Base-by-base conservation (phyloP, 1,140 invertebrate genomes). In the Manduca sexta region DNA sequence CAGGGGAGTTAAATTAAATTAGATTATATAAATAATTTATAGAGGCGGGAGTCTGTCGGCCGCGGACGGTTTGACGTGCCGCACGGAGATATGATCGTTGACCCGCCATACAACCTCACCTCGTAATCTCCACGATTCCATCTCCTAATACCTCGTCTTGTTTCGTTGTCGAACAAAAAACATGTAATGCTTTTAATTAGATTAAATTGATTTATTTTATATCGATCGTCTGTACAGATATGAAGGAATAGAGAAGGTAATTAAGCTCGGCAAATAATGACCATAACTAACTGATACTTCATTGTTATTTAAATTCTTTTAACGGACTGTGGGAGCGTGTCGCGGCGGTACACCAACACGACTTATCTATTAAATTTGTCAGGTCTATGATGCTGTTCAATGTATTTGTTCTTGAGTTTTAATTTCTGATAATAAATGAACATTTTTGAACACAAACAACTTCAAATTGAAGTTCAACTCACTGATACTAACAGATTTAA, bases 151-250 rank as follows among this genome's bases (percentile, higher is more conserved):
- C 69, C 69, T 75, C 69, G 61, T 80, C 79, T 83, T 83, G 74
- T 81, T 81, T 78, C 71, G 74, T 70, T 72, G 52, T 59, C 68
- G 68, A 72, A 81, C 74, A 81, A 83, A 84, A 81, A 82, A 83
- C 64, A 74, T 81, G 77, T 82, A 83, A 85, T 75, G 77, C 79
- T 80, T 85, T 85, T 85, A 85, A 85, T 85, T 85, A 85, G 74
- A 83, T 82, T 82, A 80, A 83, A 83, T 83, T 83, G 82, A 83
- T 85, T 83, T 82, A 80, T 80, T 77, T 64, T 73, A 60, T 70
- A 71, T 69, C 62, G 76, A 82, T 79, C 74, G 67, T 49, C 44
- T 54, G 49, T 60, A 47, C 42, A 64, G 79, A 81, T 82, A 79
- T 64, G 40, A 43, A 31, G 49, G 46, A 55, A 74, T 72, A 55